phyloP scores from a whole-genome alignment of 2,797 vertebrate species.

The Sebastes aleutianus region DNA sequence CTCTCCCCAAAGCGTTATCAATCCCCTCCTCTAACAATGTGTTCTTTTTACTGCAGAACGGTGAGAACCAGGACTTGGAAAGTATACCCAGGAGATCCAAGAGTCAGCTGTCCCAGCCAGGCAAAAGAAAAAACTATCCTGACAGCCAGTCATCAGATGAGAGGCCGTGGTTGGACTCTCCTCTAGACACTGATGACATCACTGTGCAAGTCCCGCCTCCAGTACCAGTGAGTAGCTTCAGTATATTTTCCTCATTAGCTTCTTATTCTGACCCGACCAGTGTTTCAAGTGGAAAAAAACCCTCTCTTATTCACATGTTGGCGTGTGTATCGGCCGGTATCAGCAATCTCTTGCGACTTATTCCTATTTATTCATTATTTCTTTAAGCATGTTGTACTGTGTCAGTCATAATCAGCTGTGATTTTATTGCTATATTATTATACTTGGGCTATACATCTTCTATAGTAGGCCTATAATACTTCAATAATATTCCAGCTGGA shows the following conservation, averaged over 20 bases:
- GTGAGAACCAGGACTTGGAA: slow-evolving; percentile 85
- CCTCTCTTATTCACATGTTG: too few species aligned
- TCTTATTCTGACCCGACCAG: not conserved
- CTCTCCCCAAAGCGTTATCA: not conserved
- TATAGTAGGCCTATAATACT: too few species aligned
- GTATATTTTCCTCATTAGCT: not conserved
- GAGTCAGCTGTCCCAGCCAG: slow-evolving; percentile 78
- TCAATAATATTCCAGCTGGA: too few species aligned
- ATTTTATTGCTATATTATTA: too few species aligned
- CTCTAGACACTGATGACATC: slow-evolving; percentile 86
- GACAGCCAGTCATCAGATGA: slow-evolving; percentile 83
- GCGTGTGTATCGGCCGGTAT: too few species aligned
- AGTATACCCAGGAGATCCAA: slow-evolving; percentile 81
- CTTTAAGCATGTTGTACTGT: too few species aligned
- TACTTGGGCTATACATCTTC: too few species aligned
- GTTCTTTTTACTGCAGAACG: slow-evolving; percentile 80
- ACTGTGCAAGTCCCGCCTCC: slow-evolving; percentile 85
- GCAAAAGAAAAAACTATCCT: slow-evolving; percentile 81
- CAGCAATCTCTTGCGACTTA: too few species aligned
- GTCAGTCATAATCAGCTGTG: too few species aligned
- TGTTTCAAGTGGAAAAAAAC: too few species aligned
- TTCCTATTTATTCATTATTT: too few species aligned
- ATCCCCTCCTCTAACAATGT: not conserved
- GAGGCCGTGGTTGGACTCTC: slow-evolving; percentile 78
- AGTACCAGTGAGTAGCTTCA: slow-evolving; percentile 77